Evolutionary conservation across 2,888 invertebrate species (phyloP).

Genomic region (Stenodema calcarata): DNA sequence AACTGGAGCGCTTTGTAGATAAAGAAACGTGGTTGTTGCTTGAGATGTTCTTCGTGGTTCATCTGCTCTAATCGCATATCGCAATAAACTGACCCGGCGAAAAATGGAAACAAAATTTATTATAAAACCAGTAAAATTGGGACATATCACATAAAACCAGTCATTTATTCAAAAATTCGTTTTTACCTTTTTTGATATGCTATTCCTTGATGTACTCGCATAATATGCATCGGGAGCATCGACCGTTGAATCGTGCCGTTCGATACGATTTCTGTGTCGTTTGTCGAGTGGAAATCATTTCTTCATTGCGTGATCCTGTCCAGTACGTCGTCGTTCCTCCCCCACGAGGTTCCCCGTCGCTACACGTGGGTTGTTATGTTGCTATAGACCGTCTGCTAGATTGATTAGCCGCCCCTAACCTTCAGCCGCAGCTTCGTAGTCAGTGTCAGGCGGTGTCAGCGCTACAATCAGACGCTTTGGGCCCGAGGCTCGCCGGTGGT

Average conservation of each 20-base stretch:
- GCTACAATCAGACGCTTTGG: not conserved
- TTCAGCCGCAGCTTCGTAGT: not conserved
- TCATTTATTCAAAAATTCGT: no score
- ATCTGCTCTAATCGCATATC: no score
- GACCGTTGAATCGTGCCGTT: not conserved
- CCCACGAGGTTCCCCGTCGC: not conserved
- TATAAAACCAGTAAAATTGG: no score
- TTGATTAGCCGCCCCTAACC: conserved; percentile 33
- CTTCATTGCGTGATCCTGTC: not conserved
- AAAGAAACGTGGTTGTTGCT: no score
- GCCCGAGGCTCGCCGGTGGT: not conserved
- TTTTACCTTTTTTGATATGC: no score
- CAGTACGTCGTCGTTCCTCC: not conserved
- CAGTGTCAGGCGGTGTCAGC: conserved; percentile 40
- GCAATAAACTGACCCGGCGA: no score
- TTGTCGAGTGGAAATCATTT: not conserved
- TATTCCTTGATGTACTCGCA: no score
- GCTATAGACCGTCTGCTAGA: conserved; percentile 20
- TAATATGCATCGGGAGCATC: no score
- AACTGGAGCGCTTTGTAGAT: no score
- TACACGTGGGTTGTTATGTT: conserved; percentile 27
- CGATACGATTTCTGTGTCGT: not conserved
- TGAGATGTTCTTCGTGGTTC: no score
- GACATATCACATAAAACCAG: no score
- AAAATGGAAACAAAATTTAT: no score